Evolutionary conservation across 1,140 invertebrate species (phyloP), one percentile per base, ranked within the genome.

Genomic region (Drosophila azteca): DNA sequence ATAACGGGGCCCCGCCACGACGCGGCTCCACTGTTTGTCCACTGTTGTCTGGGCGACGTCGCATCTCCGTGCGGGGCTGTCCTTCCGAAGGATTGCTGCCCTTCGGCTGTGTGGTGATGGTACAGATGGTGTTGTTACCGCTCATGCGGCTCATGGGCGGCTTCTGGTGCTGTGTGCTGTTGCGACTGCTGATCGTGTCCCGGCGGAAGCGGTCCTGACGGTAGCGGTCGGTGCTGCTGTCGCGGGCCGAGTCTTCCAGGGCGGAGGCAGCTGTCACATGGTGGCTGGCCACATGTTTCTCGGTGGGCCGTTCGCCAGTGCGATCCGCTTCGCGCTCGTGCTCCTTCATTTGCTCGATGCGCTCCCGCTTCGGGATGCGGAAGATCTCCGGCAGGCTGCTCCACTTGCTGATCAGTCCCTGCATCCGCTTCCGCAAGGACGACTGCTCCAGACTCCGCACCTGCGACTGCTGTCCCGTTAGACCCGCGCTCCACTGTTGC

Each of bases 331-430:
- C 97, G 61, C 96, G 93, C 92, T 98, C 97, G 83, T 98, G 97
- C 83, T 98, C 96, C 88, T 97, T 97, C 96, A 97, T 97, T 91
- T 97, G 96, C 89, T 98, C 96, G 49, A 98, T 96, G 50, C 97
- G 94, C 85, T 98, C 96, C 79, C 98, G 98, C 92, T 98, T 98
- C 8, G 98, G 98, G 84, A 99, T 99, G 91, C 97, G 95, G 90
- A 98, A 99, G 20, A 96, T 95, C 76, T 94, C 93, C 71, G 93
- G 91, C 29, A 92, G 69, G 0, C 76, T 57, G 22, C 76, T 67
- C 91, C 91, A 92, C 6, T 77, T 79, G 1, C 58, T 53, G 0
- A 90, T 45, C 6, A 92, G 17, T 1, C 45, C 59, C 29, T 51
- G 2, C 26, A 72, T 59, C 0, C 63, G 73, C 9, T 55, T 46